Evolutionary conservation across 2,797 vertebrate genomes (phyloP), one percentile per base, ranked within the genome.

Genomic region (Pipistrellus nathusii): DNA sequence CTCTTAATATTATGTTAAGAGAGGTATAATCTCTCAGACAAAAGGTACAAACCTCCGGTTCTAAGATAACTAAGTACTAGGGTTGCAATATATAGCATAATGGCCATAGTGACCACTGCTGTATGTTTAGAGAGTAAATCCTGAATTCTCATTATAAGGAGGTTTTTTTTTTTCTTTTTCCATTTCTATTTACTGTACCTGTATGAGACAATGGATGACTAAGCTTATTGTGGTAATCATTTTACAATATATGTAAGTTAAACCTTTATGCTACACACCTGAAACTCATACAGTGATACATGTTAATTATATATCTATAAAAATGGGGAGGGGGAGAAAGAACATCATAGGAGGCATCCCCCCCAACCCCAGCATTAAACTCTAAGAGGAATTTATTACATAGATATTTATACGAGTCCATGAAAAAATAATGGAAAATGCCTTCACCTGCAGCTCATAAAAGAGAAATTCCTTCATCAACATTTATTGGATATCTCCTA

Each of bases 381-480:
- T 81, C 32, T 68, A 53, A 81, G n/a, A 93, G 38, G 32, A 80
- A 53, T 82, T 93, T 75, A 89, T 89, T 91, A 2, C 18, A 21
- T 46, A 20, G 55, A 41, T 75, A 78, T 86, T 94, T 83, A 53
- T 87, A 66, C 78, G 41, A 85, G n/a, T 38, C 32, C 10, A 51
- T 90, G 62, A 62, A 91, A 95, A 91, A 32, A 75, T 46, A 75
- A 41, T 30, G 23, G 64, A 90, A 71, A 87, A 83, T 69, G 55
- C 12, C 17, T 88, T 85, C 10, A 44, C 8, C 17, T 93, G 20
- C n/a, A 96, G 53, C 83, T 95, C 62, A 91, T 30, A 41, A 21
- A 59, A 87, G 80, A 94, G 55, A 27, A 82, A 85, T 87, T 71
- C 38, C 64, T 73, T 82, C 23, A 51, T 27, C 8, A 73, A 48